Evolutionary conservation across 2,888 invertebrate genomes (phyloP).

Genomic region (Dastarcus helophoroides): DNA sequence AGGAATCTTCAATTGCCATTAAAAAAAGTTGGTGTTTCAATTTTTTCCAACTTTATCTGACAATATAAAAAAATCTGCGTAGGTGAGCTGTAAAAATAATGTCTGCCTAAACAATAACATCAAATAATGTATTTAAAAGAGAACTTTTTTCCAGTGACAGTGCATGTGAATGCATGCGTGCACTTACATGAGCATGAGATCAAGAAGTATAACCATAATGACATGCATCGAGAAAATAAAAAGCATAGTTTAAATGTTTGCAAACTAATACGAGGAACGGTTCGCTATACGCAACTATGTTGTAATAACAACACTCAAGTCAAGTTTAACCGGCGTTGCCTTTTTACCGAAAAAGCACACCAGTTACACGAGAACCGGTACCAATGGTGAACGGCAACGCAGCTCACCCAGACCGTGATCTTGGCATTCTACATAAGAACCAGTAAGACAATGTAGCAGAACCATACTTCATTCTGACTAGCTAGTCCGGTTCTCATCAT

Average conservation of each 20-base stretch:
- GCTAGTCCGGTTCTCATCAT: conserved; percentile 4
- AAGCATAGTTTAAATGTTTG: neutral
- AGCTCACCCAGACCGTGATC: conserved; percentile 30
- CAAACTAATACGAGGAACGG: conserved; percentile 12
- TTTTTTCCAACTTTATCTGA: too few relatives aligned
- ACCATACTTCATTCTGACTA: conserved; percentile 1
- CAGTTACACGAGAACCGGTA: conserved; percentile 18
- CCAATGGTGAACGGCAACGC: conserved; percentile 22
- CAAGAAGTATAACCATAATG: too few relatives aligned
- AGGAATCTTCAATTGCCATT: too few relatives aligned
- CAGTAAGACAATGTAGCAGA: conserved; percentile 18
- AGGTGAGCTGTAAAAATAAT: too few relatives aligned
- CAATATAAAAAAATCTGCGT: too few relatives aligned
- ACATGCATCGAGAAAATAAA: too few relatives aligned
- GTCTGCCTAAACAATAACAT: too few relatives aligned
- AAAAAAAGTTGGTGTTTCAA: too few relatives aligned
- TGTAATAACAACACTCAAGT: conserved; percentile 16
- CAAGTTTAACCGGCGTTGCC: neutral
- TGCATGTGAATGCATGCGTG: too few relatives aligned
- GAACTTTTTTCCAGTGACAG: too few relatives aligned
- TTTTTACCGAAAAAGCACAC: conserved; percentile 8
- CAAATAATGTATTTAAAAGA: too few relatives aligned
- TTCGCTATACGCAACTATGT: conserved; percentile 23
- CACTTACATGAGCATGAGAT: too few relatives aligned
- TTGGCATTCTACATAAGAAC: conserved; percentile 29